These are phyloP conservation scores for Penaeus indicus DNA, from an alignment of 1,140 invertebrate genomes.

Conservation along the genomic window DNA sequence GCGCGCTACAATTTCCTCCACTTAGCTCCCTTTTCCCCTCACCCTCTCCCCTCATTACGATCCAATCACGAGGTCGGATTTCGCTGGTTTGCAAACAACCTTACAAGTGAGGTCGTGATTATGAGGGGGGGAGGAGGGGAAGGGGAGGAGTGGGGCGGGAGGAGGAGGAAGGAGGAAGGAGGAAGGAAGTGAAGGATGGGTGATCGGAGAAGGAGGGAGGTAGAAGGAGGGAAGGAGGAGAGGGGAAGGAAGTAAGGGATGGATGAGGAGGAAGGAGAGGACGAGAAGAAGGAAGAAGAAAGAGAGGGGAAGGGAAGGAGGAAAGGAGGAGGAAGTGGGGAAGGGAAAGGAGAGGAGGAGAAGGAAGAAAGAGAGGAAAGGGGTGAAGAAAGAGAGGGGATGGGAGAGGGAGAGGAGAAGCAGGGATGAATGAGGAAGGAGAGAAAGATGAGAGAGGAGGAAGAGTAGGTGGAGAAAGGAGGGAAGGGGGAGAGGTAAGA, in stretches of 20 bases:
- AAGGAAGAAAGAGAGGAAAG: no score
- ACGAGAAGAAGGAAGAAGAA: background rate
- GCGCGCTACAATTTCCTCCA: background rate
- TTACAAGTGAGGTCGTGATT: constrained; percentile 57
- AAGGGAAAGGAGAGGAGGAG: no score
- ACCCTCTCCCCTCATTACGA: background rate
- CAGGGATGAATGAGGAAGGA: background rate
- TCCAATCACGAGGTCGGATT: constrained; percentile 38
- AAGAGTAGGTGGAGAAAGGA: background rate
- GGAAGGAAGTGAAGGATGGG: background rate
- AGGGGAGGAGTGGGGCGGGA: background rate
- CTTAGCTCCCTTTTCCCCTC: constrained; percentile 5
- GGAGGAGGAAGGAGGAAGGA: background rate
- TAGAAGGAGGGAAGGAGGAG: no score
- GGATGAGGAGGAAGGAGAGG: background rate
- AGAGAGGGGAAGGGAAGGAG: background rate
- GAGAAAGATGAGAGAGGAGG: background rate
- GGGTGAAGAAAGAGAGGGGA: background rate
- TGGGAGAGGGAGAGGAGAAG: background rate
- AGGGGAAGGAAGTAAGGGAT: no score
- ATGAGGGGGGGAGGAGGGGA: constrained; percentile 5
- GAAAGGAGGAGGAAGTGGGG: background rate
- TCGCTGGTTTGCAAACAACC: constrained; percentile 47
- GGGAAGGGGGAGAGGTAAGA: background rate
- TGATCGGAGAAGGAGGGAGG: background rate